phyloP scores from a whole-genome alignment of 2,888 invertebrate species.

The Hirudinaria manillensis region DNA sequence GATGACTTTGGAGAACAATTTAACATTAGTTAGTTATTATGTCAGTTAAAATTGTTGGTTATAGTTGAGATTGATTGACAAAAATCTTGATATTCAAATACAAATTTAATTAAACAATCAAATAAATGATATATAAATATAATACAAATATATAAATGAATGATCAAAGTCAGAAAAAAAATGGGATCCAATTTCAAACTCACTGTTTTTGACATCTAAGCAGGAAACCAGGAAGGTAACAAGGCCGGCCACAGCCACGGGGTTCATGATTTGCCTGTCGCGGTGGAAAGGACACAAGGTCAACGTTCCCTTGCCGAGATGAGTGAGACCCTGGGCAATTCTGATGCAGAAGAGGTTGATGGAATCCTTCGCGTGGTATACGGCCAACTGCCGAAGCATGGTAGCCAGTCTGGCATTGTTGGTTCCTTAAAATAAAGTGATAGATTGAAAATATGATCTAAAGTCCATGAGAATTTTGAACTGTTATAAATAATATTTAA shows the following conservation, averaged over 20 bases:
- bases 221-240: constrained; percentile 87
- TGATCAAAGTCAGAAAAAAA: background rate
- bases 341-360: constrained; percentile 95
- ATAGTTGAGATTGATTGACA: background rate
- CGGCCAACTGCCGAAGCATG: constrained; percentile 92
- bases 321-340: constrained; percentile 67
- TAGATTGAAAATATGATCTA: too few species aligned
- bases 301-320: constrained; percentile 65
- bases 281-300: constrained; percentile 93
- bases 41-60: background rate
- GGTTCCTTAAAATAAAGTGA: too few species aligned
- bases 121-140: too few species aligned
- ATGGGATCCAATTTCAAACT: constrained; percentile 43
- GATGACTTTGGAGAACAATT: constrained; percentile 45
- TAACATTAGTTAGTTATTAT: background rate
- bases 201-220: constrained; percentile 91
- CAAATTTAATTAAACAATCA: background rate
- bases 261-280: constrained; percentile 86
- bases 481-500: too few species aligned
- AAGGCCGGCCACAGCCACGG: constrained; percentile 90
- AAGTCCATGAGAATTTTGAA: too few species aligned
- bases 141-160: background rate
- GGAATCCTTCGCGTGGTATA: constrained; percentile 95
- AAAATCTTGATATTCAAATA: too few species aligned
- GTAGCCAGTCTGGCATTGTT: constrained; percentile 75